Evolutionary conservation across 2,113 vertebrate genomes (phyloP), one percentile per base, ranked within the genome.

Genomic region (Cyprinodon variegatus): DNA sequence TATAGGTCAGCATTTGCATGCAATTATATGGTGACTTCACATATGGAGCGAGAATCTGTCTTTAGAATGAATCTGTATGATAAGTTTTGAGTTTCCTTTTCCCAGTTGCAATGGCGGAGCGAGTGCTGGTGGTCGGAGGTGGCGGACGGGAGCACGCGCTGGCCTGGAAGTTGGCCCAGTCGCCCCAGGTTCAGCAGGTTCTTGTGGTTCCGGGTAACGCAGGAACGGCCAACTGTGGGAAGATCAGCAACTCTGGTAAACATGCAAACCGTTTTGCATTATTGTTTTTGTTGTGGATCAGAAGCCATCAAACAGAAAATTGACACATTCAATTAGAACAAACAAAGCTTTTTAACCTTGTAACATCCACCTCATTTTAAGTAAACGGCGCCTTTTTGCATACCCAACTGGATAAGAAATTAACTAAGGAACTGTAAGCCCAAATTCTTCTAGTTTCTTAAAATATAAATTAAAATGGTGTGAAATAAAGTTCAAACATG

Each of bases 111-210:
- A 99, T 99, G 97, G 94, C 96, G 0, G 95, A 96, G 63, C 93
- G 29, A 2, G 95, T 99, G 69, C 94, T 99, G 90, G 94, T 99
- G 45, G 91, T 99, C 5, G 97, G 97, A 65, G 86, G 87, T 0
- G 97, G 97, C 0, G 97, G 96, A 5, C 94, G 97, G 63, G 98
- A 99, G 53, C 97, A 99, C 3, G 88, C 94, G 0, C 88, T 99
- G 86, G 97, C 97, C 40, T 96, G 96, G 97, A 97, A 96, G 77
- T 86, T 97, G 78, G 95, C 96, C 10, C 96, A 96, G 89, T 97
- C 96, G 0, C 77, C 84, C 0, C 95, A 89, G n/a, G 73, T 97
- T 57, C 94, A 94, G 81, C 93, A 96, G 50, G 95, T 98, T 39
- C 86, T 96, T 70, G 96, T 97, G 4, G 94, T 96, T 3, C 96